Evolutionary conservation across 2,113 vertebrate genomes (phyloP), one percentile per base, ranked within the genome.

Genomic region (Eonycteris spelaea): DNA sequence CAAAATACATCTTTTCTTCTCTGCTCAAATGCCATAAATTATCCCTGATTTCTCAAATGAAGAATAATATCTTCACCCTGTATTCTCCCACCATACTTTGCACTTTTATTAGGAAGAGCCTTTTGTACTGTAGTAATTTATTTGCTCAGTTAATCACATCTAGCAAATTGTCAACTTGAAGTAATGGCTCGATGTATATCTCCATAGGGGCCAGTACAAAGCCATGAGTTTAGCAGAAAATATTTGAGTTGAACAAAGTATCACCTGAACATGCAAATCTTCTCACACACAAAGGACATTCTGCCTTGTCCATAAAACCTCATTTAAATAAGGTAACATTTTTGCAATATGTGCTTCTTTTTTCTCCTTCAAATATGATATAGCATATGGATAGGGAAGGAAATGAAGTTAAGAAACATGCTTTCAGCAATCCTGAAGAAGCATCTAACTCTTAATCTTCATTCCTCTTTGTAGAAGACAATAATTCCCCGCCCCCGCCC

Each of bases 291-390:
- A 94, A 84, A 85, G 33, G 33, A 13, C 21, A 33, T 93, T 95
- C 11, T 85, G 40, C 40, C 14, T 89, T 16, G 10, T 70, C 15
- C 16, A 89, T 35, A 74, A 91, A 73, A 28, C 7, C 1, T 68
- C 68, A 40, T 65, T 95, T 92, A 95, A 95, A 55, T 84, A 83
- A 67, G 26, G 6, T 53, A 53, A 18, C 21, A 90, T 51, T 95
- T 22, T 87, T 94, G 6, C 19, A 90, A 24, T 22, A 45, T 11
- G 43, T 30, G 5, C 48, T 78, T 87, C 30, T 51, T 91, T 94
- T 73, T 59, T 13, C 4, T n/a, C 12, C 33, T 7, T 91, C 70
- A 93, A 71, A 57, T 43, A 40, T 55, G 55, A 53, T 73, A n/a
- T 13, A 86, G 48, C 13, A 1, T 35, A 80, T 78, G 3, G 6